Base-by-base conservation (phyloP, 2,113 vertebrate species). In the Saguinus imperator region DNA sequence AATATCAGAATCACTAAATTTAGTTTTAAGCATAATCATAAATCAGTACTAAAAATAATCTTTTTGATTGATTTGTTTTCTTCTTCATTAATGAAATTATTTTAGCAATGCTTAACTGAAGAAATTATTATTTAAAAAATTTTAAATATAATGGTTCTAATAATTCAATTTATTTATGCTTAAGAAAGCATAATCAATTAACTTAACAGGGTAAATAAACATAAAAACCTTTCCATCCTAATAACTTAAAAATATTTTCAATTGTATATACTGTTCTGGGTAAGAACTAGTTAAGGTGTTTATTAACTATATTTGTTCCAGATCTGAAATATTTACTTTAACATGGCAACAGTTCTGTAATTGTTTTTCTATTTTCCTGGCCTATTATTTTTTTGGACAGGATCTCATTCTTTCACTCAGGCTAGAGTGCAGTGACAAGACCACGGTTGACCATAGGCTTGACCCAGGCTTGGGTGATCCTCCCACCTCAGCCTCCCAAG, bases 271-370 rank as follows among this genome's bases (percentile, higher is more conserved):
- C 8, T 92, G 27, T 18, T 84, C 45, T 87, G 70, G 27, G 37
- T 32, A 87, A 89, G 64, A 83, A 64, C 55, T 76, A 80, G 17
- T 80, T 89, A 45, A 61, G 29, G 2, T 50, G 20, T 91, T 64
- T 72, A 66, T 25, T 77, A 64, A 45, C 27, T 90, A 8, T 70
- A 10, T 68, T 77, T 81, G 80, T 48, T 79, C 10, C 6, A 1
- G 61, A 55, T 92, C 89, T 81, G 29, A 75, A 68, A 76, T 45
- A 23, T 93, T 92, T 84, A 45, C 45, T 89, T 77, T 93, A 94
- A 73, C 0, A 66, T 37, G 14, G 55, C 79, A 27, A 43, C 27
- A 52, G 23, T 91, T 86, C 57, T 5, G 6, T 68, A 61, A 64
- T 83, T 77, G 0, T 77, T 66, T 72, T 77, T 58, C 48, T 81